These are phyloP conservation scores for Paramacrobiotus metropolitanus DNA, from an alignment of 1,140 invertebrate species.

Conservation along the genomic window DNA sequence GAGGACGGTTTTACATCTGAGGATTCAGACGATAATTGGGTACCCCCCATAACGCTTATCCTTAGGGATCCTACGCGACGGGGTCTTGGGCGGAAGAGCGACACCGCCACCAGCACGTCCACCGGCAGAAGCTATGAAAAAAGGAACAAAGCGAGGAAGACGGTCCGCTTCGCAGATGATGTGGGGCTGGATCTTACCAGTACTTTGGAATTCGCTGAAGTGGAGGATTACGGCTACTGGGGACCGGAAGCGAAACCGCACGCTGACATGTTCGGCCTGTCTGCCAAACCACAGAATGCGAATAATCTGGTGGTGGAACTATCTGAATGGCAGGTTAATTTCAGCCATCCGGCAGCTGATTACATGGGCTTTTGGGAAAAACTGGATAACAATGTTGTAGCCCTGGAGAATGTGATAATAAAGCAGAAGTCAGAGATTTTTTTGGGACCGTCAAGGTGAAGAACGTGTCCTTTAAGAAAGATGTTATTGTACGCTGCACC, in stretches of 20 bases:
- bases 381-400: conserved; percentile 52
- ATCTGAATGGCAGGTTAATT: conserved; percentile 45
- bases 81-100: not conserved
- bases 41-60: not conserved
- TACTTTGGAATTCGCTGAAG: conserved; percentile 60
- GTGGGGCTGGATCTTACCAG: conserved; percentile 59
- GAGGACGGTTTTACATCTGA: not conserved
- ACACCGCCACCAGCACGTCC: not conserved
- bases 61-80: not conserved
- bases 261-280: not conserved
- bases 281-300: not conserved
- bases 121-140: not conserved
- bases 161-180: conserved; percentile 78
- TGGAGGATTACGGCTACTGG: conserved; percentile 37
- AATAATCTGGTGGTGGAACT: not conserved
- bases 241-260: not conserved
- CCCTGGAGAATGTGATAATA: conserved; percentile 74
- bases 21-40: not conserved
- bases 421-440: conserved; percentile 45
- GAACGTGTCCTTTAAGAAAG: conserved; percentile 64
- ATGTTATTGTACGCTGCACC: conserved; percentile 50
- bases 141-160: conserved; percentile 36
- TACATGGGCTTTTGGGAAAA: conserved; percentile 62
- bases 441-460: conserved; percentile 74
- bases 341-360: conserved; percentile 72